phyloP scores from a whole-genome alignment of 2,113 vertebrate species.

The Vireo altiloquus region DNA sequence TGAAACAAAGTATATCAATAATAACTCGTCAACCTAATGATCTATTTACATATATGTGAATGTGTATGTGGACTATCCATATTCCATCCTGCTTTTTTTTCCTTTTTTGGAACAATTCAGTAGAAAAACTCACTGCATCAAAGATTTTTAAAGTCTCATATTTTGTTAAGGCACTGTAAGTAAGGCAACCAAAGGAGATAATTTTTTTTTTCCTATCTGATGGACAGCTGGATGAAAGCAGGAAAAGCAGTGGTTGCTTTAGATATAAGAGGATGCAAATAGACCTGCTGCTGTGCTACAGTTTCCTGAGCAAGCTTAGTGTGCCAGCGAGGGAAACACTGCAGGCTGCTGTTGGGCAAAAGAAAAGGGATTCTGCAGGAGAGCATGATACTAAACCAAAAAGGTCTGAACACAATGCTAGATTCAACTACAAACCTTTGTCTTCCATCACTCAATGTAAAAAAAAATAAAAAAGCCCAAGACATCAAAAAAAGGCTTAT shows the following conservation, averaged over 20 bases:
- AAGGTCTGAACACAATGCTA: not conserved
- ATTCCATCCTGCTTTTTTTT: not conserved
- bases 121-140: not conserved
- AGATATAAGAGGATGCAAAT: not conserved
- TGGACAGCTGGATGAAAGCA: not conserved
- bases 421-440: not conserved
- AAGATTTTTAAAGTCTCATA: not conserved
- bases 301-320: not conserved
- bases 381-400: not conserved
- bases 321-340: not conserved
- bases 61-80: not conserved
- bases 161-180: not conserved
- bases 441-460: accelerated
- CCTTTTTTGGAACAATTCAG: not conserved
- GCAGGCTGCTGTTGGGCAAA: not conserved
- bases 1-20: not conserved
- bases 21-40: not conserved
- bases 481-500: not conserved
- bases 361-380: not conserved
- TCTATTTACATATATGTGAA: not conserved
- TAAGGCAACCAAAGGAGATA: not conserved
- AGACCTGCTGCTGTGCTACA: not conserved
- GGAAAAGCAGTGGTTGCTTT: not conserved
- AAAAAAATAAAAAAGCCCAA: not conserved
- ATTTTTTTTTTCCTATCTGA: not conserved